These are phyloP conservation scores for Ctenoplectra terminalis DNA, from an alignment of 1,140 invertebrate genomes.

Conservation along the genomic window DNA sequence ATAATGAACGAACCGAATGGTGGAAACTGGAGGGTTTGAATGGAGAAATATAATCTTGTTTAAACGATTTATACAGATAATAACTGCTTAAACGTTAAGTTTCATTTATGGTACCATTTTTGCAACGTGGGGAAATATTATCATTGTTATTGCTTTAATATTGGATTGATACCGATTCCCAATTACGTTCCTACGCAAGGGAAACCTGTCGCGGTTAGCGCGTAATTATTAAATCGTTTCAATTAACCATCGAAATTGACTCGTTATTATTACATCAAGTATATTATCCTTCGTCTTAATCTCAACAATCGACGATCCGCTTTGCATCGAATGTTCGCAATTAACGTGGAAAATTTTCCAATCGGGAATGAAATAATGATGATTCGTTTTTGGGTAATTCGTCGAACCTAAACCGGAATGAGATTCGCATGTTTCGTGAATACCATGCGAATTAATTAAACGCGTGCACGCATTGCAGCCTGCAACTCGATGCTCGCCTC, in stretches of 20 bases:
- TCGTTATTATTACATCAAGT: not conserved
- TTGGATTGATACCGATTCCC: too few species aligned
- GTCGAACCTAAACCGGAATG: not conserved
- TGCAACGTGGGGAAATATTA: too few species aligned
- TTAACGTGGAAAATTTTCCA: not conserved
- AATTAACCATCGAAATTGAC: not conserved
- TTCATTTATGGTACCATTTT: too few species aligned
- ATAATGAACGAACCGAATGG: too few species aligned
- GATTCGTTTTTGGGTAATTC: constrained; percentile 6
- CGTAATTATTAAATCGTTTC: not conserved
- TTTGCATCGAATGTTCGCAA: not conserved
- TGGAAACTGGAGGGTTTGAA: too few species aligned
- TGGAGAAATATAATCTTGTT: too few species aligned
- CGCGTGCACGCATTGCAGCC: constrained; percentile 13
- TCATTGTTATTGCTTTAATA: too few species aligned
- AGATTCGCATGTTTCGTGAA: not conserved
- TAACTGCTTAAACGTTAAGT: too few species aligned
- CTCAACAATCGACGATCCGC: not conserved
- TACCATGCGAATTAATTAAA: constrained; percentile 44
- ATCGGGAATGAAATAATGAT: not conserved
- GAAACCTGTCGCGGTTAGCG: too few species aligned
- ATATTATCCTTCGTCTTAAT: constrained; percentile 22
- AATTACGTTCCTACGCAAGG: too few species aligned
- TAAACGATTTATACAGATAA: too few species aligned
- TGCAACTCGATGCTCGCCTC: constrained; percentile 35